Percentiles rank a stretch among this genome's conserved stretches.
These are phyloP conservation scores for Ptilonorhynchus violaceus DNA, from an alignment of 2,113 vertebrate genomes.

Conservation along the genomic window DNA sequence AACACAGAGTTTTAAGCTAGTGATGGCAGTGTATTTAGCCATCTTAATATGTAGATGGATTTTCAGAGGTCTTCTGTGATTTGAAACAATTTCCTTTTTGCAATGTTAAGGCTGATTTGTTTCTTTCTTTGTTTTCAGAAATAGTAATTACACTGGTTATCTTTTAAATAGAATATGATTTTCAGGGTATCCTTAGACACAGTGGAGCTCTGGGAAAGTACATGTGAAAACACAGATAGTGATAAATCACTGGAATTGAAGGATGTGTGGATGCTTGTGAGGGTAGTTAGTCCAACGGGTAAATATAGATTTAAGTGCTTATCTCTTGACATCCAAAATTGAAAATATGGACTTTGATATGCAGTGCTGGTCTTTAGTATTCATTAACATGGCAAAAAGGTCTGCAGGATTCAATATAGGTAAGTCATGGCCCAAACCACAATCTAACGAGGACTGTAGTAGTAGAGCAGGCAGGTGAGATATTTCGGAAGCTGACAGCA, in stretches of 20 bases:
- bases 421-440: neutral
- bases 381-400: neutral
- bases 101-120: neutral
- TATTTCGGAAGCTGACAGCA: neutral
- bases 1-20: neutral
- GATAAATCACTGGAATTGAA: neutral
- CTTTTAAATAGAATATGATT: neutral
- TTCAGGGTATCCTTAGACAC: neutral
- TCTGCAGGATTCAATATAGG: neutral
- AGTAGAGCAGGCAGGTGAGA: neutral
- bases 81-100: neutral
- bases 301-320: neutral
- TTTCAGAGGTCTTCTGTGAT: neutral
- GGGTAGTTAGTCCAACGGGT: neutral
- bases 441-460: neutral
- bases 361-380: neutral
- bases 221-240: neutral
- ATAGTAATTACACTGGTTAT: neutral
- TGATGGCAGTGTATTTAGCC: neutral
- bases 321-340: neutral
- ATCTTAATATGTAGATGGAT: neutral
- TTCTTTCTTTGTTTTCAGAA: neutral
- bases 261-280: neutral
- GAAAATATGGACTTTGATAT: neutral
- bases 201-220: neutral